phyloP scores from a whole-genome alignment of 2,797 vertebrate genomes.

The Glossophaga mutica region DNA sequence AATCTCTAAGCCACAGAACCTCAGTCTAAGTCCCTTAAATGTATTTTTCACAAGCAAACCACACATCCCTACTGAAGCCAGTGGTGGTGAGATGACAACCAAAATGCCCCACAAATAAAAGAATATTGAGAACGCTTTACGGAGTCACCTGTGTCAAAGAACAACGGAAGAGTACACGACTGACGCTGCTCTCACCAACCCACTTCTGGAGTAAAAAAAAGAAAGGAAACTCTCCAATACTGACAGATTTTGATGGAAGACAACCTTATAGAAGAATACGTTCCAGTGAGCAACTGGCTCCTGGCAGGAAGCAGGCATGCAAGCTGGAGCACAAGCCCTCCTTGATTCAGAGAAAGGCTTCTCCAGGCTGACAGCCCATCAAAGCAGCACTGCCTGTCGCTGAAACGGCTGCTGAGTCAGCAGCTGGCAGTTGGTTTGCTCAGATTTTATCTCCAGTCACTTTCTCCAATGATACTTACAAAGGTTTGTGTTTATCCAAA shows the following conservation, averaged over 20 bases:
- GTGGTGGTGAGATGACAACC: not conserved
- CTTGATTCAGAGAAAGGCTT: not conserved
- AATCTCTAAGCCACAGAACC: not conserved
- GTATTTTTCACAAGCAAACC: conserved; percentile 48
- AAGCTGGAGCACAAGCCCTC: not conserved
- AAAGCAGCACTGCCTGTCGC: not conserved
- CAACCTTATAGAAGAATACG: not conserved
- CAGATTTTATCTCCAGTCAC: not conserved
- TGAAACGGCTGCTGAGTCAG: not conserved
- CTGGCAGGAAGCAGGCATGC: not conserved
- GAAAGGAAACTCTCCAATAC: not conserved
- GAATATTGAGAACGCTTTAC: not conserved
- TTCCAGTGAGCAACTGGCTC: not conserved
- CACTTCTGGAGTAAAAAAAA: not conserved
- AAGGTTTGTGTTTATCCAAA: not conserved
- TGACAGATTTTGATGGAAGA: not conserved
- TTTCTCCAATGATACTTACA: not conserved
- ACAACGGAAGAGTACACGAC: fast-evolving
- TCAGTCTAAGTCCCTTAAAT: not conserved
- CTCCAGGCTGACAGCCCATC: no score
- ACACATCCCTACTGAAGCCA: not conserved
- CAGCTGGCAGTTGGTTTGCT: not conserved
- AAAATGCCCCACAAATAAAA: not conserved
- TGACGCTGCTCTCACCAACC: not conserved
- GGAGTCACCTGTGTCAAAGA: not conserved